phyloP scores from a whole-genome alignment of 2,888 invertebrate species.

The Dicyrtoma fusca region DNA sequence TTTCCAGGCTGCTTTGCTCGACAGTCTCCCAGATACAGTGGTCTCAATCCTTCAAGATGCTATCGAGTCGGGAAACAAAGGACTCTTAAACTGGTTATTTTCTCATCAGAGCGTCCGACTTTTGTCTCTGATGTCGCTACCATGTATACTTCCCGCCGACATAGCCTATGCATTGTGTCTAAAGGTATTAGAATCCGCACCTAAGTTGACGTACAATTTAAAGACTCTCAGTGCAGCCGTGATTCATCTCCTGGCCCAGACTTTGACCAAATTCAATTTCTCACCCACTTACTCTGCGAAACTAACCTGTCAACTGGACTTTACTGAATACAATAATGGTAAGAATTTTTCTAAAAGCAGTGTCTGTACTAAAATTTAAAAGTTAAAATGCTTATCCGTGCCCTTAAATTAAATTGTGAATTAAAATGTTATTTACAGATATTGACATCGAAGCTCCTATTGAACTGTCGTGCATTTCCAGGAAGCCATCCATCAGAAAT shows the following conservation, averaged over 20 bases:
- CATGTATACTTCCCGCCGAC: constrained; percentile 86
- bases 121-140: constrained; percentile 77
- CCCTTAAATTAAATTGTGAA: neutral
- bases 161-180: constrained; percentile 82
- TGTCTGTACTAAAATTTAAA: neutral
- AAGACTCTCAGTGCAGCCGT: constrained; percentile 67
- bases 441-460: constrained; percentile 54
- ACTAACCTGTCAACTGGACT: constrained; percentile 69
- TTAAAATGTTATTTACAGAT: neutral
- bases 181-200: constrained; percentile 70
- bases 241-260: constrained; percentile 65
- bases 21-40: constrained; percentile 87
- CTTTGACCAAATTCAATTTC: constrained; percentile 61
- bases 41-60: constrained; percentile 89
- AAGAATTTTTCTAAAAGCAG: neutral
- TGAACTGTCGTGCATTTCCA: constrained; percentile 49
- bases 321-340: constrained; percentile 68
- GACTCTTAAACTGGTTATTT: constrained; percentile 87
- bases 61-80: constrained; percentile 88
- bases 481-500: constrained; percentile 60
- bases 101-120: constrained; percentile 79
- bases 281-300: constrained; percentile 62
- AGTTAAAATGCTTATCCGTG: neutral
- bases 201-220: constrained; percentile 63
- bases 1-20: constrained; percentile 78